Evolutionary conservation across 2,888 invertebrate genomes (phyloP).

Genomic region (Stratiomys singularior): DNA sequence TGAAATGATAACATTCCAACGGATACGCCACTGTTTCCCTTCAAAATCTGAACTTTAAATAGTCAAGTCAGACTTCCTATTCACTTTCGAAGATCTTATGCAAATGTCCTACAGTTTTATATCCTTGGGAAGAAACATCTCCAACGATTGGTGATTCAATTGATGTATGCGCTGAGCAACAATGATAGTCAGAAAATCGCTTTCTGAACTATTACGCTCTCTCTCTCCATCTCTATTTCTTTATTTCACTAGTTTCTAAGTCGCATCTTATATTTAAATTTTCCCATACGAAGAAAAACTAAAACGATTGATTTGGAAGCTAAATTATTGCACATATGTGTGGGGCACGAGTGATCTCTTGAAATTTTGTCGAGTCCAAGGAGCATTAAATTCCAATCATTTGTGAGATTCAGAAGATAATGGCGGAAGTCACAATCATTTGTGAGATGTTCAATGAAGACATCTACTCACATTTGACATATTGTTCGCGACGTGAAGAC

Average conservation of each 20-base stretch:
- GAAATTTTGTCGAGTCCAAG: conserved; percentile 25
- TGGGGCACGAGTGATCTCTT: not conserved
- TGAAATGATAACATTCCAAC: too few species aligned
- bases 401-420: conserved; percentile 33
- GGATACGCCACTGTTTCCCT: too few species aligned
- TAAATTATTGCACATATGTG: conserved; percentile 20
- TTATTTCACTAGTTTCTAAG: not conserved
- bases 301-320: conserved; percentile 38
- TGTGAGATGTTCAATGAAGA: conserved; percentile 25
- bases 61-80: too few species aligned
- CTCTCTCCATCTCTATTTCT: not conserved
- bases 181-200: not conserved
- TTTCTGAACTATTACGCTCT: not conserved
- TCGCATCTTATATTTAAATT: not conserved
- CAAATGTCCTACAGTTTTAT: conserved; percentile 49
- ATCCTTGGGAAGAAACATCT: not conserved
- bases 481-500: conserved; percentile 41
- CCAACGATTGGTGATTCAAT: too few species aligned
- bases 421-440: conserved; percentile 43
- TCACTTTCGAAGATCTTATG: conserved; percentile 29
- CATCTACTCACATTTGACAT: conserved; percentile 40
- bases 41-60: too few species aligned
- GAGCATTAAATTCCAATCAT: conserved; percentile 43
- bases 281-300: conserved; percentile 5
- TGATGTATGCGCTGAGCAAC: not conserved